phyloP scores from a whole-genome alignment of 1,140 invertebrate species.

The Mesaphorura yosii region DNA sequence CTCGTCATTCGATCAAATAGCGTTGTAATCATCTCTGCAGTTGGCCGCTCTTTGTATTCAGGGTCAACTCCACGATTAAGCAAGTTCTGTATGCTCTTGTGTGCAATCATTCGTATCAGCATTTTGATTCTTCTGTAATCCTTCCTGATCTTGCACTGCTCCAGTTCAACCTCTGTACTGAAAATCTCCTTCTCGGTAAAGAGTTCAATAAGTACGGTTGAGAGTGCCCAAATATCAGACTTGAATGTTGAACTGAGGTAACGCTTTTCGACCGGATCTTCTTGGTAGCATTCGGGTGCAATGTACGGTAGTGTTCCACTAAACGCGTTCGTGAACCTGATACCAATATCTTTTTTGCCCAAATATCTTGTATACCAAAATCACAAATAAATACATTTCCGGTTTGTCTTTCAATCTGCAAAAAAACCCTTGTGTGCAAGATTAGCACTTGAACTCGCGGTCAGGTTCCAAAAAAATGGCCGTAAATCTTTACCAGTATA shows the following conservation, averaged over 20 bases:
- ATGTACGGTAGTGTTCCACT: constrained; percentile 3
- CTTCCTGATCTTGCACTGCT: neutral
- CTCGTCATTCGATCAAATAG: too few relatives aligned
- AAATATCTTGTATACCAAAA: constrained; percentile 7
- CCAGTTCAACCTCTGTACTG: neutral
- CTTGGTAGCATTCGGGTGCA: constrained; percentile 3
- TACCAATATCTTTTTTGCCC: neutral
- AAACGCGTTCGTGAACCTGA: neutral
- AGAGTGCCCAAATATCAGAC: constrained; percentile 2
- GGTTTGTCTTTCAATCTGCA: neutral
- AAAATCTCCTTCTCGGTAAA: neutral
- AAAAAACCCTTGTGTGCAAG: neutral
- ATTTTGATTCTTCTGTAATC: neutral
- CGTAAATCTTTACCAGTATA: constrained; percentile 11
- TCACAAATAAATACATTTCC: constrained; percentile 1
- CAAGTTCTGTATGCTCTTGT: neutral
- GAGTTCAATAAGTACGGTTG: neutral
- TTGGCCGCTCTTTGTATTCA: too few relatives aligned
- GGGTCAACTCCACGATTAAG: too few relatives aligned
- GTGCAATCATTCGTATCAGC: neutral
- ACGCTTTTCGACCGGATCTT: neutral
- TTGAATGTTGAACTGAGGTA: neutral
- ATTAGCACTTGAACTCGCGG: neutral
- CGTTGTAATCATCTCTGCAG: too few relatives aligned
- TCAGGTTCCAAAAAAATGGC: too few relatives aligned